A percentile compares a stretch with the other conserved stretches of the same genome.
These are phyloP conservation scores for Dendrocopos noguchii DNA, from an alignment of 2,113 vertebrate genomes.

Conservation along the genomic window DNA sequence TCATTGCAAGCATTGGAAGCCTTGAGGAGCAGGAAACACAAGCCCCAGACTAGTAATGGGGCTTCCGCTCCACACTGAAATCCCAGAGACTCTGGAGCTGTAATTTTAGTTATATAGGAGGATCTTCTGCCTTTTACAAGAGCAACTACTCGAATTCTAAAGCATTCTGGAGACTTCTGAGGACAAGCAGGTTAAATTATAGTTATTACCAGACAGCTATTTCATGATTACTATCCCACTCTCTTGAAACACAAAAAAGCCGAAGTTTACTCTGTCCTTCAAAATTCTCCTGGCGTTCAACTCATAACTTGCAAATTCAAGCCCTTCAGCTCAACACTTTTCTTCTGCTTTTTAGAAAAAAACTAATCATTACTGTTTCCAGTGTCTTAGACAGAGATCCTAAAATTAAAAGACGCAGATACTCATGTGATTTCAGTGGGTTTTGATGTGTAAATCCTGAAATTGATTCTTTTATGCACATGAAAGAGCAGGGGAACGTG, in stretches of 20 bases:
- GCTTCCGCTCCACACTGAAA: conserved; percentile 12
- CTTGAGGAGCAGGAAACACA: neutral
- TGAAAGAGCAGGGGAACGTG: neutral
- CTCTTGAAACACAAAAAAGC: conserved; percentile 15
- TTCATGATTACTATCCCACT: conserved; percentile 31
- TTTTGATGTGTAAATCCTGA: neutral
- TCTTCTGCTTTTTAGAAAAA: neutral
- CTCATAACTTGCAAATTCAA: neutral
- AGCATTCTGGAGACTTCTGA: conserved; percentile 25
- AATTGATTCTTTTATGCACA: neutral
- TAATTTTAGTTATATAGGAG: conserved; percentile 59
- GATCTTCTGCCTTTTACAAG: conserved; percentile 17
- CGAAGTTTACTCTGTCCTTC: conserved; percentile 1
- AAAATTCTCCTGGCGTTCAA: neutral
- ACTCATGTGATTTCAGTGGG: neutral
- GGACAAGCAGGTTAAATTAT: conserved; percentile 57
- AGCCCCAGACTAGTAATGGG: neutral
- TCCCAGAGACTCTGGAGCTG: conserved; percentile 31
- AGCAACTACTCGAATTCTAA: conserved; percentile 33
- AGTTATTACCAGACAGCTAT: conserved; percentile 57
- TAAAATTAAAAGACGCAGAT: neutral
- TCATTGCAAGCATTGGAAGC: neutral
- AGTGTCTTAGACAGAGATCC: neutral
- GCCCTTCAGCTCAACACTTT: neutral
- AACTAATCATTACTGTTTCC: neutral